A percentile compares a stretch with the other conserved stretches of the same genome.
These are phyloP conservation scores for Stichopus horrens DNA, from an alignment of 53 echinoderm and acorn worm genomes.

Conservation along the genomic window DNA sequence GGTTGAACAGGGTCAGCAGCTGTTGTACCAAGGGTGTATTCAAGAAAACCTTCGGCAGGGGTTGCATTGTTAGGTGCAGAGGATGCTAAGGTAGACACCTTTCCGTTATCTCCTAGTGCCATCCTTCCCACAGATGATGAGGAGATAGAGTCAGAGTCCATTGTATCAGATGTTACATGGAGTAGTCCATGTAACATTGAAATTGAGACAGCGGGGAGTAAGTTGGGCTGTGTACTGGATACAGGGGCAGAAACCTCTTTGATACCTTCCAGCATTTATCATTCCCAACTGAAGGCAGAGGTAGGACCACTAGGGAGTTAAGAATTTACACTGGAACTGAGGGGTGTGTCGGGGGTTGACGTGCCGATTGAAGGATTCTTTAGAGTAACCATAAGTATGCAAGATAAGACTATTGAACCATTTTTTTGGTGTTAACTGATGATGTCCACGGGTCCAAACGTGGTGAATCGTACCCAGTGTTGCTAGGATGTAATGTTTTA, in stretches of 20 bases:
- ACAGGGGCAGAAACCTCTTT: no score
- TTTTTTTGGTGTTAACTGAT: conserved; percentile 42
- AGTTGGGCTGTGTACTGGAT: conserved; percentile 45
- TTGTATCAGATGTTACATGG: conserved; percentile 1
- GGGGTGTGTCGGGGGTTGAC: conserved; percentile 37
- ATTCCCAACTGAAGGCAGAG: conserved; percentile 8
- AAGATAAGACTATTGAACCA: conserved; percentile 21
- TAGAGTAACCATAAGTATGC: conserved; percentile 23
- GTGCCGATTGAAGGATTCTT: conserved; percentile 45
- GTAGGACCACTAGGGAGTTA: conserved; percentile 25
- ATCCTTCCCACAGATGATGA: not conserved
- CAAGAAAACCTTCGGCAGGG: not conserved
- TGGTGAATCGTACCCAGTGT: no score
- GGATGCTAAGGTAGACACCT: not conserved
- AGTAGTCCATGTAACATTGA: conserved; percentile 11
- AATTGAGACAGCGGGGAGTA: conserved; percentile 8
- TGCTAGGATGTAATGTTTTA: no score
- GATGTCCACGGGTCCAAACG: no score
- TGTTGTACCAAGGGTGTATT: not conserved
- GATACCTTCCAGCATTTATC: conserved; percentile 11
- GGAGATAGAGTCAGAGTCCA: not conserved
- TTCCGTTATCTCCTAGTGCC: conserved; percentile 3
- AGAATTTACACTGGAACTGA: conserved; percentile 34
- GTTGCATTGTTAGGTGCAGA: not conserved
- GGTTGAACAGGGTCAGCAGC: not conserved